Conservation (phyloP, 2,113 vertebrate species). For the Aplodontia rufa region DNA sequence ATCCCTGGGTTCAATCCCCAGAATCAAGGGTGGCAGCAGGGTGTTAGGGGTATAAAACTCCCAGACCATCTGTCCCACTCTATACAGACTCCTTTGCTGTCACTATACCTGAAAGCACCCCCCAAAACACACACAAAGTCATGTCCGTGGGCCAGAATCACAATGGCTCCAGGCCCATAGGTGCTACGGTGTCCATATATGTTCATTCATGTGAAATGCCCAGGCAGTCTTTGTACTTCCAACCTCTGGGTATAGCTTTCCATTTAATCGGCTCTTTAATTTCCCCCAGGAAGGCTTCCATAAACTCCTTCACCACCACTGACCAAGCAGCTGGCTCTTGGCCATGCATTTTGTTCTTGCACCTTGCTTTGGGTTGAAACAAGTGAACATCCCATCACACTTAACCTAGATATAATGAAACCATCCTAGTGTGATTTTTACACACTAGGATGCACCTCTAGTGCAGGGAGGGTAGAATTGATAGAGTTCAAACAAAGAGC, state of each 20-base stretch:
- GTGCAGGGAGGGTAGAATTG: not conserved
- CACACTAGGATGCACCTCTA: not conserved
- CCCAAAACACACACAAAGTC: not conserved
- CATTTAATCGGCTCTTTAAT: not conserved
- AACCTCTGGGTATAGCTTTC: not conserved
- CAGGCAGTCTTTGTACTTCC: not conserved
- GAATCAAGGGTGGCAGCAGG: not conserved
- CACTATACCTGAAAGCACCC: too few relatives aligned
- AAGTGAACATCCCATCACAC: not conserved
- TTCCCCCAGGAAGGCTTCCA: not conserved
- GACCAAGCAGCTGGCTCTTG: not conserved
- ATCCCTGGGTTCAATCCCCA: not conserved
- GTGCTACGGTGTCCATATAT: too few relatives aligned
- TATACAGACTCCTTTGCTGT: not conserved
- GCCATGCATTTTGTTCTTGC: not conserved
- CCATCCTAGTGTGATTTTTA: not conserved
- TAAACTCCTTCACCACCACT: not conserved
- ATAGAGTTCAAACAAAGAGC: not conserved
- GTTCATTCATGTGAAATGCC: not conserved
- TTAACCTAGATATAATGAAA: constrained; percentile 1
- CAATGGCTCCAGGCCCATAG: not conserved
- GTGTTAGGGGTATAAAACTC: too few relatives aligned
- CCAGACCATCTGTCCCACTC: not conserved
- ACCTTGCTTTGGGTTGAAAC: too few relatives aligned
- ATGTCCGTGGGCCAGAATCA: not conserved